phyloP scores from a whole-genome alignment of 2,797 vertebrate species.

The Xiphophorus birchmanni region DNA sequence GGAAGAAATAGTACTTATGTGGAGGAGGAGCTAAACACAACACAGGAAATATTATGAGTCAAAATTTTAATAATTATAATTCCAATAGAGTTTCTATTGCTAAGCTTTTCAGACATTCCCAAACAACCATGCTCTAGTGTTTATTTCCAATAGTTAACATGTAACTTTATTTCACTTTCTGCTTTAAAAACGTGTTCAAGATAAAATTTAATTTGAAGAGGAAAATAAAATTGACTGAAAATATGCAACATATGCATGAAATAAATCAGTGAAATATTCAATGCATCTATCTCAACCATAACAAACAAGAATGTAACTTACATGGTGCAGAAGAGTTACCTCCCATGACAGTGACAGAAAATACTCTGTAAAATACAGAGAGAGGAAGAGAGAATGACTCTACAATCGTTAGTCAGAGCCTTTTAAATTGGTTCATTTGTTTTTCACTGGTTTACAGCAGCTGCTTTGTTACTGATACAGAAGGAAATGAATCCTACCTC shows the following conservation, averaged over 20 bases:
- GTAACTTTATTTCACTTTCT: neutral
- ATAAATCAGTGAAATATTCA: neutral
- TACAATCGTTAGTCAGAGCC: neutral
- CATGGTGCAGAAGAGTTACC: accelerated
- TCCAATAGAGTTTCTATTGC: neutral
- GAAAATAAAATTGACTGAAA: neutral
- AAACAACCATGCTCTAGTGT: neutral
- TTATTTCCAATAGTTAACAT: neutral
- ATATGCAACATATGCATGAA: neutral
- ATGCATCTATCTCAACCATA: neutral
- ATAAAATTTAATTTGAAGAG: neutral
- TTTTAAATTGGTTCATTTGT: neutral
- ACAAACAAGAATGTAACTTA: neutral
- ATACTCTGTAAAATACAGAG: neutral
- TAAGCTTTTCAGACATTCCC: neutral
- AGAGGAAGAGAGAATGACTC: neutral
- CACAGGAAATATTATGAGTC: neutral
- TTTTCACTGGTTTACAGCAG: neutral
- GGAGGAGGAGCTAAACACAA: neutral
- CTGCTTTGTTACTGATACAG: neutral
- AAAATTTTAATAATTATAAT: neutral
- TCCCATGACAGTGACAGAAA: neutral
- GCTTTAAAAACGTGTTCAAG: neutral
- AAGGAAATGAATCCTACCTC: neutral
- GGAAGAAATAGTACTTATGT: neutral